Base-by-base conservation (phyloP, 2,888 invertebrate species). In the Griposia aprilina region DNA sequence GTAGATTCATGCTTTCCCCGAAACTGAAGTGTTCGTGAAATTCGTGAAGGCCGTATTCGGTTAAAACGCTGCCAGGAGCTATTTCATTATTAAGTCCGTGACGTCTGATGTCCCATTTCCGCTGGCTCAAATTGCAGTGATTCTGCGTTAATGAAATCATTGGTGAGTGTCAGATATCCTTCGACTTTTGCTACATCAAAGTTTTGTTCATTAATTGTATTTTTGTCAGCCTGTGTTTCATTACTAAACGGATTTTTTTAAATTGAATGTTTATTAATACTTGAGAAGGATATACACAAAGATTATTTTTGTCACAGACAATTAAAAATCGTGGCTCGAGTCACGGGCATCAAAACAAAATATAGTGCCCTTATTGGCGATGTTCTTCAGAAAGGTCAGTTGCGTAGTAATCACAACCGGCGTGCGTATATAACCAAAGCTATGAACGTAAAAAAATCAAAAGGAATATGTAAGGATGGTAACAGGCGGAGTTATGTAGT, bases 21-120 rank as follows among this genome's bases (percentile, higher is more conserved):
- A 52, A 52, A 63, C 30, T 45, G 68, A 50, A 50, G 20, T 79
- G 20, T 80, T 59, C 50, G 10, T 17, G 23, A 41, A 65, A 60
- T 60, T 79, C 30, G 30, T 60, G 52, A 45, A 45, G 20, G 70
- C 80, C 15, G 48, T 48, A 55, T 62, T 57, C 23, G 7, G 55
- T 63, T 50, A 50, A 62, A 30, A 6, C 2, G 48, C 48, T 50
- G 63, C 63, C 74, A 63, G 41, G 1, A 81, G 41, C 48, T 30
- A 50, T 63, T 57, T 50, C 62, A 74, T 63, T 57, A 52, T 52
- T 60, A 10, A 41, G 6, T 2, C 41, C 41, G 41, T 41, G 15
- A 70, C 45, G n/a, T 17, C 17, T 45, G 17, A 7, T 59, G 48
- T 73, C 5, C 62, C n/a, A 50, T 57, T 63, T 78, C 73, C 41